These are phyloP conservation scores for Natrix natrix DNA, from an alignment of 2,797 vertebrate species.

Conservation along the genomic window DNA sequence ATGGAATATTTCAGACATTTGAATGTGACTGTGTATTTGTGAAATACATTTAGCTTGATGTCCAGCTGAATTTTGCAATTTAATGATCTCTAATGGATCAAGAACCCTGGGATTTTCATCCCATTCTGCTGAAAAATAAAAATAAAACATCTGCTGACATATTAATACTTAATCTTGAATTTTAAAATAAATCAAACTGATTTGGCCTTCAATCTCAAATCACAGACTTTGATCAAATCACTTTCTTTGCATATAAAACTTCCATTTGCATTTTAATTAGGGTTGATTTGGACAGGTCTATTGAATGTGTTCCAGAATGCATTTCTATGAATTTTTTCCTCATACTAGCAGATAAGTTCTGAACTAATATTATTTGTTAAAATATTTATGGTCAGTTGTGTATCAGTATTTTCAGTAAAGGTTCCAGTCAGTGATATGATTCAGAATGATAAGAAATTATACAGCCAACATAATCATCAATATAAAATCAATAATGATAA, in stretches of 20 bases:
- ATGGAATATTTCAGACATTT: background rate
- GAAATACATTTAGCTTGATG: background rate
- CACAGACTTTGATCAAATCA: background rate
- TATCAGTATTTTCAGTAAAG: background rate
- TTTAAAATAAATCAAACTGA: background rate
- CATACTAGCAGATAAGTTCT: background rate
- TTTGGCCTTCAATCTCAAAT: background rate
- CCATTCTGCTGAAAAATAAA: background rate
- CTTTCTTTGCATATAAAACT: background rate
- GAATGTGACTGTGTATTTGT: background rate
- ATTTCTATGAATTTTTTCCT: background rate
- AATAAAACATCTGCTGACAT: background rate
- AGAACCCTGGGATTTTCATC: background rate
- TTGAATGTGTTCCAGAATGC: background rate
- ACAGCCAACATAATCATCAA: background rate
- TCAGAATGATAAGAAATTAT: background rate
- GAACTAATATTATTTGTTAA: background rate
- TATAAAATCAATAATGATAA: background rate
- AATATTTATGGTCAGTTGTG: background rate
- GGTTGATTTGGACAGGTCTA: background rate
- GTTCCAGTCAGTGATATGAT: background rate
- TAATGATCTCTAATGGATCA: background rate
- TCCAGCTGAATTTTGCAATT: background rate
- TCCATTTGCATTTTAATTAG: background rate
- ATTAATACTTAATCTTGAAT: background rate